These are phyloP conservation scores for Macrocentrus cingulum DNA, from an alignment of 1,140 invertebrate species.

Conservation along the genomic window DNA sequence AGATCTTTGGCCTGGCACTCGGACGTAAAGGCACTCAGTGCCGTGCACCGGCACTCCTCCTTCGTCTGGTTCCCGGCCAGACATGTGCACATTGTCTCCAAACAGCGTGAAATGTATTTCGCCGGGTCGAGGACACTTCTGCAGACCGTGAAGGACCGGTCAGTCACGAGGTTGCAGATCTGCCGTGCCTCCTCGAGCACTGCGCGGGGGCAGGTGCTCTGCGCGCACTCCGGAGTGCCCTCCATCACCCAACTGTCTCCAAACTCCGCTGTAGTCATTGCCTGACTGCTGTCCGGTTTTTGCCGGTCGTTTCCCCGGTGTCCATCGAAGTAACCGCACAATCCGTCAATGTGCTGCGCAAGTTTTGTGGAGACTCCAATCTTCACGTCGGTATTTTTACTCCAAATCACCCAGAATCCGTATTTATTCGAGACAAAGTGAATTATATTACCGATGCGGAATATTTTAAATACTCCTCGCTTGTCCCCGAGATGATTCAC, in stretches of 20 bases:
- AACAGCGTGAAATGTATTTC: conserved; percentile 69
- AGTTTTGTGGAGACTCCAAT: conserved; percentile 70
- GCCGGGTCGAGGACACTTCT: conserved; percentile 64
- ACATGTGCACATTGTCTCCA: conserved; percentile 74
- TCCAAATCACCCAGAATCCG: conserved; percentile 73
- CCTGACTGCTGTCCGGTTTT: conserved; percentile 66
- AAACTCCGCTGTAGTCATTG: conserved; percentile 69
- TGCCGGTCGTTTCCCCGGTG: conserved; percentile 67
- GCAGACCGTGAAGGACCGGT: conserved; percentile 67
- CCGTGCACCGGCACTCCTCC: conserved; percentile 68
- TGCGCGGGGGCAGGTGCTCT: conserved; percentile 60
- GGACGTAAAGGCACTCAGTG: conserved; percentile 69
- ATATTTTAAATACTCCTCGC: conserved; percentile 67
- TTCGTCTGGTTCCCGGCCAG: conserved; percentile 56
- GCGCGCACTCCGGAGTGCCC: conserved; percentile 58
- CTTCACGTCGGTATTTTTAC: conserved; percentile 69
- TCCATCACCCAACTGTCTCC: conserved; percentile 71
- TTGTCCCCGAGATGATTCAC: conserved; percentile 68
- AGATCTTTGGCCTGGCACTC: conserved; percentile 69
- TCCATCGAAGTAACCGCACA: conserved; percentile 78
- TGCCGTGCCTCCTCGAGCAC: conserved; percentile 65
- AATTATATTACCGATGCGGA: conserved; percentile 68
- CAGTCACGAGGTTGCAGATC: conserved; percentile 64
- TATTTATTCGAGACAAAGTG: conserved; percentile 69
- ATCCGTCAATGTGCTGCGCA: conserved; percentile 67